These are phyloP conservation scores for Lycophotia porphyrea DNA, from an alignment of 2,888 invertebrate genomes.

Conservation along the genomic window DNA sequence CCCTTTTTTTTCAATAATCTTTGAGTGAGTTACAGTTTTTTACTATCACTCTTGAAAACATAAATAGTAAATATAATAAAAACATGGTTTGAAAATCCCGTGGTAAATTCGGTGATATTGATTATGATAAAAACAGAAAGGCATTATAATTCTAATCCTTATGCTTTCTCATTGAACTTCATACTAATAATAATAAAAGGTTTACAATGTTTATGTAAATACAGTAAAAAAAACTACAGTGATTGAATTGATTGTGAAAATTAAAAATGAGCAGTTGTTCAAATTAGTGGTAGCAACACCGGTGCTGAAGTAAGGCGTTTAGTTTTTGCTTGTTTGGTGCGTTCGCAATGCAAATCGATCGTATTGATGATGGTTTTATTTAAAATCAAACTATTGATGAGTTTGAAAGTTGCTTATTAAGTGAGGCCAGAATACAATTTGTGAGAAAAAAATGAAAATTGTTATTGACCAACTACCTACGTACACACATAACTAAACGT, in stretches of 20 bases:
- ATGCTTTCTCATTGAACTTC: background rate
- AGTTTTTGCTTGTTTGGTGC: conserved; percentile 1
- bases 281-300: conserved; percentile 28
- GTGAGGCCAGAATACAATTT: background rate
- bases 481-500: conserved; percentile 29
- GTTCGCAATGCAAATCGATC: background rate
- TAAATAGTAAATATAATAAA: background rate
- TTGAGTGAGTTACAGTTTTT: background rate
- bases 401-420: background rate
- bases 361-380: background rate
- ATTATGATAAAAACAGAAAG: background rate
- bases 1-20: background rate
- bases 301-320: conserved; percentile 6
- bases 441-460: background rate
- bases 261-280: conserved; percentile 14
- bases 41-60: too few relatives aligned
- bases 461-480: background rate
- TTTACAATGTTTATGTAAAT: background rate
- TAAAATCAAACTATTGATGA: background rate
- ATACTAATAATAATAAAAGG: background rate
- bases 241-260: background rate
- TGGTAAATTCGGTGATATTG: background rate
- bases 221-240: background rate
- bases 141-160: background rate
- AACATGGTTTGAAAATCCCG: background rate